Conservation (phyloP, 2,797 vertebrate genomes). For the Novumbra hubbsi region DNA sequence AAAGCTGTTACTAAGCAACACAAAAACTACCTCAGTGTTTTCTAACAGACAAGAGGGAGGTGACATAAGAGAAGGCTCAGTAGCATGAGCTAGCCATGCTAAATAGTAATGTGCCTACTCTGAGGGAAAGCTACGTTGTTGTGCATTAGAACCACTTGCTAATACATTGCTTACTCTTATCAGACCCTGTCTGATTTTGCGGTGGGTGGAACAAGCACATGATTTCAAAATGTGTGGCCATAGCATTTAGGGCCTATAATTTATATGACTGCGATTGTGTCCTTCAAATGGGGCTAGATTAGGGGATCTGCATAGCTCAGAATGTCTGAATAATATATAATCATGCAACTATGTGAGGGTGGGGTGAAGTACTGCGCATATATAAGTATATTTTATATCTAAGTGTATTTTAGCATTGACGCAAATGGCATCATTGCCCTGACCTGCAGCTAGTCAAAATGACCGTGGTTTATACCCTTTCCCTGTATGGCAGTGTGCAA, state of each 20-base stretch:
- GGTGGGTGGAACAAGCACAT: neutral
- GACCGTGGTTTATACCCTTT: neutral
- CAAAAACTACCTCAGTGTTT: neutral
- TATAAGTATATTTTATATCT: neutral
- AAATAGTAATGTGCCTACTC: neutral
- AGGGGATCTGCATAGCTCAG: neutral
- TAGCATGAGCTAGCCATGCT: neutral
- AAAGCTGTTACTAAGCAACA: constrained; percentile 11
- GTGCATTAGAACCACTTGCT: neutral
- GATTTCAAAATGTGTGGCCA: neutral
- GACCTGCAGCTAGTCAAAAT: neutral
- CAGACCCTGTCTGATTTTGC: neutral
- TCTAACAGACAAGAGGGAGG: constrained; percentile 9
- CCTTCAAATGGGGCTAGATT: neutral
- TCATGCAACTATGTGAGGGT: neutral
- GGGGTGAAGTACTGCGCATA: neutral
- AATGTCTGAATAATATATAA: neutral
- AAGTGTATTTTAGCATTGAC: neutral
- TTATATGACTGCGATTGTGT: neutral
- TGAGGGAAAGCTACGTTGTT: neutral
- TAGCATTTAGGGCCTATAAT: neutral
- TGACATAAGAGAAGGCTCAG: neutral
- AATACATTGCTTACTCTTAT: neutral
- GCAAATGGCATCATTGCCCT: neutral
- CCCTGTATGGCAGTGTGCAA: constrained; percentile 62